These are phyloP conservation scores for Trachymyrmex cornetzi DNA, from an alignment of 1,140 invertebrate species.

Conservation along the genomic window DNA sequence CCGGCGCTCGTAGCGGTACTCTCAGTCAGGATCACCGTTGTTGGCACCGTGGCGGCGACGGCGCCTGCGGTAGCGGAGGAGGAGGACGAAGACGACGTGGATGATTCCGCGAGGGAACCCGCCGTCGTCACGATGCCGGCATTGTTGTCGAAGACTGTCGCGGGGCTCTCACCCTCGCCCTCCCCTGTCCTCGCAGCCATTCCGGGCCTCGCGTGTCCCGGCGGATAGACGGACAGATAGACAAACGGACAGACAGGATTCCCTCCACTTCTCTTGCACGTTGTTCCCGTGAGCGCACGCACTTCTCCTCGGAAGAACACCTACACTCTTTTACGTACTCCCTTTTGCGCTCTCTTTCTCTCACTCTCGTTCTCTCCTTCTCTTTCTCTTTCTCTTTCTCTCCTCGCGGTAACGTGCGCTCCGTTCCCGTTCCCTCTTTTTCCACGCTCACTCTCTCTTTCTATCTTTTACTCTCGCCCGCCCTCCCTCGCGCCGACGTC, in stretches of 20 bases:
- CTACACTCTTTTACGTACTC: slow-evolving; percentile 73
- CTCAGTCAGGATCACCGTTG: slow-evolving; percentile 67
- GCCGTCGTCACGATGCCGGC: slow-evolving; percentile 61
- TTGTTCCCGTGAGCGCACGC: slow-evolving; percentile 67
- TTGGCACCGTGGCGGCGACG: slow-evolving; percentile 26
- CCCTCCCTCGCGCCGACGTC: background rate
- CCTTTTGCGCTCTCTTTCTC: slow-evolving; percentile 44
- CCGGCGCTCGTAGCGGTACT: slow-evolving; percentile 59
- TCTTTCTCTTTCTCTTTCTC: slow-evolving; percentile 40
- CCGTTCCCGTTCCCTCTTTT: slow-evolving; percentile 25
- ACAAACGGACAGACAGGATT: slow-evolving; percentile 69
- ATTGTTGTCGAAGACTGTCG: slow-evolving; percentile 75
- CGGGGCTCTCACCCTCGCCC: slow-evolving; percentile 65
- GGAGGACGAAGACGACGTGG: slow-evolving; percentile 71
- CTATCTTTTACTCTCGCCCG: background rate
- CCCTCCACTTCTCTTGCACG: slow-evolving; percentile 74
- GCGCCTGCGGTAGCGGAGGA: background rate
- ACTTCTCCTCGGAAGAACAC: slow-evolving; percentile 69
- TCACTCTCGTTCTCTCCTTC: slow-evolving; percentile 45
- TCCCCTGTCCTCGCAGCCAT: slow-evolving; percentile 80
- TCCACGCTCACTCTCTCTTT: slow-evolving; percentile 10
- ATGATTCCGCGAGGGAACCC: slow-evolving; percentile 72
- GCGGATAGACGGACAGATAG: slow-evolving; percentile 57
- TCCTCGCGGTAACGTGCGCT: slow-evolving; percentile 10
- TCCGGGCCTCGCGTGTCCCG: slow-evolving; percentile 81